These are phyloP conservation scores for Clavelina lepadiformis DNA, from an alignment of 23 tunicate species.

Conservation along the genomic window DNA sequence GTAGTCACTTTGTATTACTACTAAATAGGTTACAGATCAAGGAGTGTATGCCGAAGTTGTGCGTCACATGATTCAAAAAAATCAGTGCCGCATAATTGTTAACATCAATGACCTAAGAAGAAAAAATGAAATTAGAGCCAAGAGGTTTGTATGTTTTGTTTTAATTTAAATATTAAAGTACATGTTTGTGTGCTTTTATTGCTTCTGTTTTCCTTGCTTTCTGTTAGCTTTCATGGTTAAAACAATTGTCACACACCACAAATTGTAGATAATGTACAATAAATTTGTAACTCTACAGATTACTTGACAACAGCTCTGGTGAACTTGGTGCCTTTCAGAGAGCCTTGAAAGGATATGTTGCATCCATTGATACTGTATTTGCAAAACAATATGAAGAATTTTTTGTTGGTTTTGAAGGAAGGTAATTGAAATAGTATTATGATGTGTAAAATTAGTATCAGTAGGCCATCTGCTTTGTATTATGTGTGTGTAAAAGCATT, in stretches of 20 bases:
- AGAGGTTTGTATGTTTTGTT: conserved; percentile 30
- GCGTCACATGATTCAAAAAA: conserved; percentile 82
- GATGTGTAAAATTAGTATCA: not conserved
- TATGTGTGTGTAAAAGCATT: no score
- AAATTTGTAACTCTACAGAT: no score
- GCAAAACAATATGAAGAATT: conserved; percentile 89
- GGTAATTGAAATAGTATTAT: conserved; percentile 6
- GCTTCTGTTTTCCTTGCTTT: no score
- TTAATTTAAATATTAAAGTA: not conserved
- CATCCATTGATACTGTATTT: conserved; percentile 62
- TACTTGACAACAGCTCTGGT: conserved; percentile 61
- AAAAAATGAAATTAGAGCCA: conserved; percentile 55
- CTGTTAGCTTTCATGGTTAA: no score
- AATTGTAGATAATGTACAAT: no score
- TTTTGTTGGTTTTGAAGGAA: conserved; percentile 96
- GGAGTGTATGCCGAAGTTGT: conserved; percentile 79
- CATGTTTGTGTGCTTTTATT: no score
- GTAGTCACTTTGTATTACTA: no score
- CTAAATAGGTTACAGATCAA: conserved; percentile 78
- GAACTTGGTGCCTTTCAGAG: conserved; percentile 88
- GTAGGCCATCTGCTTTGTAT: no score
- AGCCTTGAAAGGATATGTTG: conserved; percentile 84
- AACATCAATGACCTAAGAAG: conserved; percentile 86
- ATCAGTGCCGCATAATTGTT: conserved; percentile 66
- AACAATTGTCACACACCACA: no score